Evolutionary conservation across 2,888 invertebrate genomes (phyloP).

Genomic region (Hydraecia micacea): DNA sequence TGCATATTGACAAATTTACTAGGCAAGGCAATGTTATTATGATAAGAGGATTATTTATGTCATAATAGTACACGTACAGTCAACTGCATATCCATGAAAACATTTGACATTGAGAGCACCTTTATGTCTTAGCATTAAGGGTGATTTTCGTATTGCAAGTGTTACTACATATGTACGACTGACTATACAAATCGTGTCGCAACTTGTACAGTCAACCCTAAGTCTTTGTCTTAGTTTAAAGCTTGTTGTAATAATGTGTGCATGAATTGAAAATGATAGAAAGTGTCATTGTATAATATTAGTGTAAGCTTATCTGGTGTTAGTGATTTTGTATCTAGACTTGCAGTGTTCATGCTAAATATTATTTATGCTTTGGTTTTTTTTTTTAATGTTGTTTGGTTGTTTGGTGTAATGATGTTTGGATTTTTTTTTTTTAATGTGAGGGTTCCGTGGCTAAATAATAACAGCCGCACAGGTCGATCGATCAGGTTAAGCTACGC

Average conservation of each 20-base stretch:
- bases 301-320: slow-evolving; percentile 6
- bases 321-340: neutral
- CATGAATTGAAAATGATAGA: neutral
- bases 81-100: no score
- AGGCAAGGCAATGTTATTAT: slow-evolving; percentile 11
- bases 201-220: neutral
- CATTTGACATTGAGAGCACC: no score
- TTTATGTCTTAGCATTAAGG: neutral
- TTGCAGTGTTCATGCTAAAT: slow-evolving; percentile 10
- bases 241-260: neutral
- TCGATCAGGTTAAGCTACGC: no score
- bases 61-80: neutral
- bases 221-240: neutral
- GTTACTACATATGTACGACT: neutral
- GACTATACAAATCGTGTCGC: neutral
- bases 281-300: slow-evolving; percentile 9
- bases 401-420: no score
- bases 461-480: no score
- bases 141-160: neutral
- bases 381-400: slow-evolving; percentile 24
- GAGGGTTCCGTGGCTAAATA: no score
- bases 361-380: slow-evolving; percentile 15
- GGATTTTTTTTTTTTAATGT: no score
- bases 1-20: slow-evolving; percentile 29
- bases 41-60: slow-evolving; percentile 1